Conservation (phyloP, 2,797 vertebrate genomes). For the Perodicticus potto region DNA sequence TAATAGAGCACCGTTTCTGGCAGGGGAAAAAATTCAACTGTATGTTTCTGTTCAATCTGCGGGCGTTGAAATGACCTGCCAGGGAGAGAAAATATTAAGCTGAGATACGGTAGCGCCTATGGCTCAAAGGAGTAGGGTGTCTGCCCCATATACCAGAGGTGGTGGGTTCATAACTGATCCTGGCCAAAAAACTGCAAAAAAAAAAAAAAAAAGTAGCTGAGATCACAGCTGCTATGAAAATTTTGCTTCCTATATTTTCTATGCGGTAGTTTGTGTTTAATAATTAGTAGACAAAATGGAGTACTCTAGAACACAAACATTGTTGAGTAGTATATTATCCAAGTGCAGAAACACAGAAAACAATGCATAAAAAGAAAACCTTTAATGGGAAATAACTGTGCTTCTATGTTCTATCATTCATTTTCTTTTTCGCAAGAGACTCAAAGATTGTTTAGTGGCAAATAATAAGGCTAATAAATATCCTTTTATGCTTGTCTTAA, state of each 20-base stretch:
- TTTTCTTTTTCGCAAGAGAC: not conserved
- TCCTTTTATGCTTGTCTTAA: not conserved
- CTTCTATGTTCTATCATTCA: not conserved
- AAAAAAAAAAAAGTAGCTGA: not conserved
- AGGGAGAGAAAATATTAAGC: constrained; percentile 44
- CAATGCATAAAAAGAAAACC: not conserved
- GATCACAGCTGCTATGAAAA: not conserved
- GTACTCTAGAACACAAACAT: not conserved
- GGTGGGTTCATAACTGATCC: too few relatives aligned
- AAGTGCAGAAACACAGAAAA: not conserved
- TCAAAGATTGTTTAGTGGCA: constrained; percentile 6
- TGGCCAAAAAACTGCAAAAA: too few relatives aligned
- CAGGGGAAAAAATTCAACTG: not conserved
- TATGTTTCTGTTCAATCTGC: constrained; percentile 33
- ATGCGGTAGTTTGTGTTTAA: not conserved
- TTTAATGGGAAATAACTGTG: not conserved
- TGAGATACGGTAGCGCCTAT: too few relatives aligned
- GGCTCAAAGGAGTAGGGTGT: too few relatives aligned
- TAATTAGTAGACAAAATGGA: constrained; percentile 22
- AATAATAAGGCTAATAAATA: not conserved
- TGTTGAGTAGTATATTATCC: not conserved
- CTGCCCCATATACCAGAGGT: too few relatives aligned
- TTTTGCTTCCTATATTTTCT: constrained; percentile 48
- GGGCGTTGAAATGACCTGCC: constrained; percentile 1
- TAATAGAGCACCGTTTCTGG: not conserved